Conservation (phyloP, 2,888 invertebrate species). For the Leptinotarsa juncta region DNA sequence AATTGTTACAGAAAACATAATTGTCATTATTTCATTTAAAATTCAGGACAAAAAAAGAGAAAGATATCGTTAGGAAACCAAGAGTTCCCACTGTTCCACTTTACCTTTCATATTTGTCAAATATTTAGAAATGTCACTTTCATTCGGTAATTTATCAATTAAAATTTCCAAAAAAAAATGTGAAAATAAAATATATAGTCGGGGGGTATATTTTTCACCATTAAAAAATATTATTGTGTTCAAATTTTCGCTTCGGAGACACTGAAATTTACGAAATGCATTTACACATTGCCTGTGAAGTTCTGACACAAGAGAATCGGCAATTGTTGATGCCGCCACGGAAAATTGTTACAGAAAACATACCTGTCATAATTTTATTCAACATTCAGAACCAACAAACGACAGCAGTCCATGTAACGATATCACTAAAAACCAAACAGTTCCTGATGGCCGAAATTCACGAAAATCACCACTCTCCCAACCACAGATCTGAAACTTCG, state of each 20-base stretch:
- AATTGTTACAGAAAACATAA: conserved; percentile 6
- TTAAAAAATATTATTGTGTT: too few relatives aligned
- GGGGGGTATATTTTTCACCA: too few relatives aligned
- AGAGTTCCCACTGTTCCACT: background rate
- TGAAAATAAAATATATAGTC: too few relatives aligned
- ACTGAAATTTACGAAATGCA: too few relatives aligned
- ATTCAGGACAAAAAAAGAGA: background rate
- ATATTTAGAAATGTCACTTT: background rate
- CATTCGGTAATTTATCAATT: too few relatives aligned
- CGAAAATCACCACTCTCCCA: conserved; percentile 19
- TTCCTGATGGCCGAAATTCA: conserved; percentile 10
- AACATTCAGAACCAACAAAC: conserved; percentile 24
- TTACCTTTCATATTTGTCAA: conserved; percentile 1
- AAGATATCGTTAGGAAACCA: background rate
- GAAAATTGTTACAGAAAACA: conserved; percentile 1
- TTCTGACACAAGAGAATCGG: background rate
- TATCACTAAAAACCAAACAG: conserved; percentile 2
- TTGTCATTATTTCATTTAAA: conserved; percentile 39
- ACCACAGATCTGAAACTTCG: conserved; percentile 14
- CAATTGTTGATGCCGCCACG: background rate
- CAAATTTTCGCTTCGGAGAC: too few relatives aligned
- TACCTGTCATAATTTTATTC: conserved; percentile 42
- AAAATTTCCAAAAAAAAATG: too few relatives aligned
- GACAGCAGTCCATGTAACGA: background rate
- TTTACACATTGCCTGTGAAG: too few relatives aligned